A percentile compares a stretch with the other conserved stretches of the same genome.
These are phyloP conservation scores for Megamerina dolium DNA, from an alignment of 2,888 invertebrate genomes.

Conservation along the genomic window DNA sequence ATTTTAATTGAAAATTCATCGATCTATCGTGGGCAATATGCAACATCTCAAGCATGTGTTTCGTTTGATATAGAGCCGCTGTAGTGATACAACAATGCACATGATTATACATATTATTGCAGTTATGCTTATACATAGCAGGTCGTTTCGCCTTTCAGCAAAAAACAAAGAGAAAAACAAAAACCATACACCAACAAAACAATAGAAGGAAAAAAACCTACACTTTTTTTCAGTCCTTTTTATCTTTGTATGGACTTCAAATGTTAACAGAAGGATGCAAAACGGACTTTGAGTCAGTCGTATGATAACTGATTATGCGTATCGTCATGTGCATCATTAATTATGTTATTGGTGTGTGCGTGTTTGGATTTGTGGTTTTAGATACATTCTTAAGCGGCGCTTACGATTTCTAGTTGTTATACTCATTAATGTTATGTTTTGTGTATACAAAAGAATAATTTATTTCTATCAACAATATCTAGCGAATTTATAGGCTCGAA, in stretches of 20 bases:
- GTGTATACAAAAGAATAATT: conserved; percentile 28
- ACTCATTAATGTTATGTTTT: conserved; percentile 22
- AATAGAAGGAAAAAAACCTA: conserved; percentile 2
- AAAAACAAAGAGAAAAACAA: not conserved
- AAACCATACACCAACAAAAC: not conserved
- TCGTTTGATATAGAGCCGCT: conserved; percentile 21
- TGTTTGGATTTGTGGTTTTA: not conserved
- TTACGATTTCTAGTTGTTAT: conserved; percentile 29
- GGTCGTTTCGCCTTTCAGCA: conserved; percentile 16
- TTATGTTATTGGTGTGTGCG: not conserved
- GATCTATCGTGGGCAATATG: no score
- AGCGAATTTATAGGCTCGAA: not conserved
- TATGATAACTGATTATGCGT: conserved; percentile 4
- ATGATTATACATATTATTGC: conserved; percentile 1
- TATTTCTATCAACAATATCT: conserved; percentile 36
- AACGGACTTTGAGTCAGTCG: conserved; percentile 10
- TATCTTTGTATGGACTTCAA: no score
- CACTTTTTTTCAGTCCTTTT: conserved; percentile 1
- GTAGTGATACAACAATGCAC: not conserved
- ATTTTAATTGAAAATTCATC: conserved; percentile 33
- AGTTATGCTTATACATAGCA: conserved; percentile 2
- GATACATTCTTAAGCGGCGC: conserved; percentile 25
- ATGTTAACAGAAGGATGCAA: no score
- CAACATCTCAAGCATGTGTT: conserved; percentile 12
- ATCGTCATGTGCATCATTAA: not conserved